phyloP scores from a whole-genome alignment of 2,113 vertebrate genomes.

The Todiramphus chloris region DNA sequence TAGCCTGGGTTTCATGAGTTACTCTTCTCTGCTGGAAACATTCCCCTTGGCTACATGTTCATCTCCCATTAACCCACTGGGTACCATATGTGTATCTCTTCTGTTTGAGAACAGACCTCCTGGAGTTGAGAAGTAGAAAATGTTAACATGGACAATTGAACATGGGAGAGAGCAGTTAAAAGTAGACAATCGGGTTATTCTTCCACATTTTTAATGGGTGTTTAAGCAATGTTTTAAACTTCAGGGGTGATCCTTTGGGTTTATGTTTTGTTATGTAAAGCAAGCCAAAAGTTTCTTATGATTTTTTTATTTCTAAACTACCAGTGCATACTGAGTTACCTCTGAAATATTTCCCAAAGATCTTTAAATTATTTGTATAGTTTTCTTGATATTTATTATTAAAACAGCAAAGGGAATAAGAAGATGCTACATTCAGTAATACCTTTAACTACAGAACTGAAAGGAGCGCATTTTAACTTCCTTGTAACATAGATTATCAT shows the following conservation, averaged over 20 bases:
- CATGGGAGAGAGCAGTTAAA: neutral
- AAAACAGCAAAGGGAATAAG: neutral
- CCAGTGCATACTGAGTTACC: constrained; percentile 1
- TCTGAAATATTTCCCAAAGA: constrained; percentile 56
- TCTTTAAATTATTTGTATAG: neutral
- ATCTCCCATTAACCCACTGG: neutral
- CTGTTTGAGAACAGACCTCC: neutral
- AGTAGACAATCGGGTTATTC: neutral
- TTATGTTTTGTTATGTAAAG: too few species aligned
- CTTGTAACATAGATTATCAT: neutral
- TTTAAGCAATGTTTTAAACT: neutral
- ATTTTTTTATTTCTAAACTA: neutral
- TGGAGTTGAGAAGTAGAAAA: neutral
- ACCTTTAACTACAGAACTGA: neutral
- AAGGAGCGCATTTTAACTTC: neutral
- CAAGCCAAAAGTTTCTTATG: neutral
- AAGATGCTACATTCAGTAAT: neutral
- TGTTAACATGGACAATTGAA: neutral
- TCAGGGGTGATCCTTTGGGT: neutral
- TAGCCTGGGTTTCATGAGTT: neutral
- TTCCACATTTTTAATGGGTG: neutral
- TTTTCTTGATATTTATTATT: constrained; percentile 6
- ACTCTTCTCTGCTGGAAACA: neutral
- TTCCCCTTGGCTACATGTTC: neutral
- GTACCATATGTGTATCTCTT: neutral